Percentiles rank a stretch among this genome's conserved stretches.
phyloP scores from a whole-genome alignment of 2,888 invertebrate genomes.

The Drosophila koepferae region DNA sequence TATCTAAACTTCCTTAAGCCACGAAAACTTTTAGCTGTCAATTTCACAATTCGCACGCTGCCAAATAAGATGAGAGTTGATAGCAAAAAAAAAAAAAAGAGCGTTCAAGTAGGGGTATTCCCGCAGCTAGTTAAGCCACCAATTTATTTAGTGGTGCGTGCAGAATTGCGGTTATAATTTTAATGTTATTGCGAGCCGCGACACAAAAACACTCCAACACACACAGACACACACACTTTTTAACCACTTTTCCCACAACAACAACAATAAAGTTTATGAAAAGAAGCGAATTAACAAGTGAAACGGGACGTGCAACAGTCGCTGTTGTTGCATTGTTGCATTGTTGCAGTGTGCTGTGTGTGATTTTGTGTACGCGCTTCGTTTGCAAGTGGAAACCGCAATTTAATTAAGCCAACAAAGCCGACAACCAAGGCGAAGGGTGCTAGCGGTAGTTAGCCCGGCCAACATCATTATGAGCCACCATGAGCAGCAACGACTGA shows the following conservation, averaged over 20 bases:
- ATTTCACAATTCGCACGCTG: not conserved
- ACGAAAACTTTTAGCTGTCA: constrained; percentile 3
- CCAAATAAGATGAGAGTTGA: constrained; percentile 1
- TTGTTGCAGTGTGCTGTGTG: constrained; percentile 21
- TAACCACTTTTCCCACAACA: constrained; percentile 15
- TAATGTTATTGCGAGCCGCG: constrained; percentile 40
- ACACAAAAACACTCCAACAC: not conserved
- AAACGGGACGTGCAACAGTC: constrained; percentile 43
- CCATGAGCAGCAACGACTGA: constrained; percentile 30
- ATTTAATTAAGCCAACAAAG: constrained; percentile 80
- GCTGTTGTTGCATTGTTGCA: constrained; percentile 24
- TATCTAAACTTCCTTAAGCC: not conserved
- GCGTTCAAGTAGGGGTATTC: constrained; percentile 28
- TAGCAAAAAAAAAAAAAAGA: not conserved
- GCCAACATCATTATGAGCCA: constrained; percentile 37
- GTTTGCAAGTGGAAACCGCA: constrained; percentile 78
- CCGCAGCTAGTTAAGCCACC: constrained; percentile 19
- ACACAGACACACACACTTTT: not conserved
- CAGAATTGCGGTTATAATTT: constrained; percentile 53
- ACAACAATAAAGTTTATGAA: constrained; percentile 1
- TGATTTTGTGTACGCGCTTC: constrained; percentile 80
- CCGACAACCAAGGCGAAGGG: constrained; percentile 35
- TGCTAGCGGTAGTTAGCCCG: constrained; percentile 20
- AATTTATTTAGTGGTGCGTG: constrained; percentile 33
- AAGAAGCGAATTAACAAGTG: constrained; percentile 15